Evolutionary conservation across 2,888 invertebrate species (phyloP), one percentile per base, ranked within the genome.

Genomic region (Octonoba sinensis): DNA sequence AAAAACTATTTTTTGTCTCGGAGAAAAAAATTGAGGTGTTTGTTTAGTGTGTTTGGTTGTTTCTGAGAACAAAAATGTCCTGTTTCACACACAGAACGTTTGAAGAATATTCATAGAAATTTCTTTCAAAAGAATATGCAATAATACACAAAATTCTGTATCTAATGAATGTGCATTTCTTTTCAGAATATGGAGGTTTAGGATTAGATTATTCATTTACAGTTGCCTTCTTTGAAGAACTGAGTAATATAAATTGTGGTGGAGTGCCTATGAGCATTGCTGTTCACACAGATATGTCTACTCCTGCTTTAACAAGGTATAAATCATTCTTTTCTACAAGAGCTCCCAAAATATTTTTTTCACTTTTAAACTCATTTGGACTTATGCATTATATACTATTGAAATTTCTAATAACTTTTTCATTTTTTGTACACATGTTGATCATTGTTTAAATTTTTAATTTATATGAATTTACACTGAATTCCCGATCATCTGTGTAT

Each of bases 201-300:
- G 91, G 90, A 1, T 86, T 91, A 78, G 91, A 91, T 86, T 91
- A 89, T 86, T 88, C 89, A 24, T 91, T 90, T 87, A 88, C 88
- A 73, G 86, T 90, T 16, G 91, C 91, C 2, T 87, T 90, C 44
- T 88, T 90, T 22, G 91, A 91, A 86, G 90, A 90, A 83, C 85
- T 91, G 71, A 91, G 91, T 16, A 85, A 86, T 72, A 89, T 91
- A 65, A 88, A 89, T 82, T 90, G 90, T 87, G 91, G 90, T 4
- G 90, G 88, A 3, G 87, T 91, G 66, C 90, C 90, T 0, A 71
- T 88, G 87, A 88, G 88, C 2, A 87, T 90, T 22, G 88, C 88
- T 11, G 91, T 91, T 11, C 91, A 91, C 86, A 90, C 90, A 4
- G 91, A 91, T 84, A 91, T 91, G 90, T 88, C 91, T 4, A 90